phyloP scores from a whole-genome alignment of 2,113 vertebrate genomes.

The Andinoacara biseriatus region DNA sequence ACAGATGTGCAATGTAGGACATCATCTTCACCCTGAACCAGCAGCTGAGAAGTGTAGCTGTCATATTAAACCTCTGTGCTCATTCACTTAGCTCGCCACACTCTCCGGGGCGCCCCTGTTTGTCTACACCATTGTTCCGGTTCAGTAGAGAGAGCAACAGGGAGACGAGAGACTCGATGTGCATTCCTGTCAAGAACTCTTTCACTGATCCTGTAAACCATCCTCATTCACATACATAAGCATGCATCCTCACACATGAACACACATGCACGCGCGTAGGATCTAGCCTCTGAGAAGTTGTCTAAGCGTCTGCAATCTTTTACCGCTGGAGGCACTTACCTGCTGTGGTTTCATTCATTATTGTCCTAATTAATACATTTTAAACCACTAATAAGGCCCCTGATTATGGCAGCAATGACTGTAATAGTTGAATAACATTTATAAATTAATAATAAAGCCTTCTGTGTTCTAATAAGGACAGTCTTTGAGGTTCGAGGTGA shows the following conservation, averaged over 20 bases:
- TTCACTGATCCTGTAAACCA: slow-evolving; percentile 72
- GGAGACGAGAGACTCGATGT: slow-evolving; percentile 72
- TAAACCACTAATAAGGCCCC: slow-evolving; percentile 64
- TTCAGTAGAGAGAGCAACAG: slow-evolving; percentile 79
- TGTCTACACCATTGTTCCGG: slow-evolving; percentile 78
- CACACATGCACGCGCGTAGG: neutral
- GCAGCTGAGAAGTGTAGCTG: slow-evolving; percentile 70
- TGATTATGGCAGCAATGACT: slow-evolving; percentile 66
- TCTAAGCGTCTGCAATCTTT: slow-evolving; percentile 46
- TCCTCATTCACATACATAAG: slow-evolving; percentile 28
- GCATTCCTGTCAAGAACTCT: slow-evolving; percentile 78
- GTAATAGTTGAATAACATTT: slow-evolving; percentile 72
- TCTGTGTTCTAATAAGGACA: slow-evolving; percentile 74
- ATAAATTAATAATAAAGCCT: slow-evolving; percentile 73
- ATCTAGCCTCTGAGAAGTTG: slow-evolving; percentile 40
- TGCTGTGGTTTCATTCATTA: slow-evolving; percentile 72
- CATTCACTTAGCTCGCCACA: slow-evolving; percentile 73
- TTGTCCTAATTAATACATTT: slow-evolving; percentile 73
- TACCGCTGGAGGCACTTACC: slow-evolving; percentile 61
- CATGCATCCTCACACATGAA: neutral
- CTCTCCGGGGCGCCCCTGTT: slow-evolving; percentile 77
- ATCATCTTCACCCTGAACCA: slow-evolving; percentile 59
- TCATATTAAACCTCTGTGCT: slow-evolving; percentile 78
- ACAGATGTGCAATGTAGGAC: slow-evolving; percentile 45
- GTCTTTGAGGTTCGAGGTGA: slow-evolving; percentile 76